Evolutionary conservation across 2,113 vertebrate species (phyloP).

Genomic region (Scolopax mira): DNA sequence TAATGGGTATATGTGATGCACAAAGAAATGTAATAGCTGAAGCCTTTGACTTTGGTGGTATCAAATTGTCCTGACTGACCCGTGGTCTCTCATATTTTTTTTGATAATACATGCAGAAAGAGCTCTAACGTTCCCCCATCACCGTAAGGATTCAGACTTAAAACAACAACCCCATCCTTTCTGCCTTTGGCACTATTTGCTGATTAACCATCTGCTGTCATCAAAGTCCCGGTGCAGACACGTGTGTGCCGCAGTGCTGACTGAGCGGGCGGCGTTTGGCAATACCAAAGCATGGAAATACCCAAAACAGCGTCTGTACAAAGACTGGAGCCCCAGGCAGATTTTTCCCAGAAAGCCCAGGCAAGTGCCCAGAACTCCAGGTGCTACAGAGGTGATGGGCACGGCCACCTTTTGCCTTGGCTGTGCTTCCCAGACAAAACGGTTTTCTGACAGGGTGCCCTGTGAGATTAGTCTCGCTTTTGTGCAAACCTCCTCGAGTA

Average conservation of each 20-base stretch:
- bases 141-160: background rate
- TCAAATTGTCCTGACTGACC: background rate
- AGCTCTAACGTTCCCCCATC: background rate
- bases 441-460: background rate
- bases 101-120: background rate
- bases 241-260: background rate
- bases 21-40: background rate
- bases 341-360: background rate
- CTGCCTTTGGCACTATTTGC: conserved; percentile 10
- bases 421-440: background rate
- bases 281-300: background rate
- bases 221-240: background rate
- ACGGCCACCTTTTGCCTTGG: background rate
- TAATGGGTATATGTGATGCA: background rate
- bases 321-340: background rate
- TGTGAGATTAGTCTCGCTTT: background rate
- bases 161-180: background rate
- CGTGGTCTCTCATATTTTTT: background rate
- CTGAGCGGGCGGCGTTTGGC: background rate
- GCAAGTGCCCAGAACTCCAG: background rate
- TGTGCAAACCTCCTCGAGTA: background rate
- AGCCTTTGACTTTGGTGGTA: background rate
- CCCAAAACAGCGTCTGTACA: accelerated
- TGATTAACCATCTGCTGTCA: conserved; percentile 31
- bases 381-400: background rate